phyloP scores from a whole-genome alignment of 2,113 vertebrate species.

The Gallinago undulata region DNA sequence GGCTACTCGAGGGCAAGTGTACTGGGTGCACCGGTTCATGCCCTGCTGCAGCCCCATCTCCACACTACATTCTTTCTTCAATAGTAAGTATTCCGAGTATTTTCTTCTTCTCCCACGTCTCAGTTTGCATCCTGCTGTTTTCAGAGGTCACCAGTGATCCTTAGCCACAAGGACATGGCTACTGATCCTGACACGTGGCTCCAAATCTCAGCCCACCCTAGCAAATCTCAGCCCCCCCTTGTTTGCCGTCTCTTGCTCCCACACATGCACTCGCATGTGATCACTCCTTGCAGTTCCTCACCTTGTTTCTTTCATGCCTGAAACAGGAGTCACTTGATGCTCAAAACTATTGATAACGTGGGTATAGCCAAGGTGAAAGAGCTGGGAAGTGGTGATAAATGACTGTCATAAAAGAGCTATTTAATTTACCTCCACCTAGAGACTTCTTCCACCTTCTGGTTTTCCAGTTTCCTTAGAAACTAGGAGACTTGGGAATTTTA shows the following conservation, averaged over 20 bases:
- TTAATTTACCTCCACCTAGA: not conserved
- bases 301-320: not conserved
- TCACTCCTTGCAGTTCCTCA: not conserved
- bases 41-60: not conserved
- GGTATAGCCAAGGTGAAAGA: not conserved
- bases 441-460: not conserved
- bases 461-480: constrained; percentile 7
- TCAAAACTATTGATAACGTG: not conserved
- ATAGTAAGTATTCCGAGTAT: rapidly evolving
- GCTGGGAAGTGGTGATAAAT: not conserved
- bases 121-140: too few species aligned
- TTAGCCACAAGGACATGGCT: rapidly evolving
- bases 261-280: rapidly evolving
- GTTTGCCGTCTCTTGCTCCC: too few species aligned
- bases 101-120: not conserved
- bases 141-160: not conserved
- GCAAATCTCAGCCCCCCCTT: too few species aligned
- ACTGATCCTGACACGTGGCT: rapidly evolving
- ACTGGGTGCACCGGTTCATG: too few species aligned
- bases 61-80: not conserved
- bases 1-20: not conserved
- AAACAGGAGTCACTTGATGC: not conserved
- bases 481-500: not conserved
- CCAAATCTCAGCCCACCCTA: not conserved
- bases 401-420: not conserved